Conservation (phyloP, 2,888 invertebrate species). For the Cancer borealis region DNA sequence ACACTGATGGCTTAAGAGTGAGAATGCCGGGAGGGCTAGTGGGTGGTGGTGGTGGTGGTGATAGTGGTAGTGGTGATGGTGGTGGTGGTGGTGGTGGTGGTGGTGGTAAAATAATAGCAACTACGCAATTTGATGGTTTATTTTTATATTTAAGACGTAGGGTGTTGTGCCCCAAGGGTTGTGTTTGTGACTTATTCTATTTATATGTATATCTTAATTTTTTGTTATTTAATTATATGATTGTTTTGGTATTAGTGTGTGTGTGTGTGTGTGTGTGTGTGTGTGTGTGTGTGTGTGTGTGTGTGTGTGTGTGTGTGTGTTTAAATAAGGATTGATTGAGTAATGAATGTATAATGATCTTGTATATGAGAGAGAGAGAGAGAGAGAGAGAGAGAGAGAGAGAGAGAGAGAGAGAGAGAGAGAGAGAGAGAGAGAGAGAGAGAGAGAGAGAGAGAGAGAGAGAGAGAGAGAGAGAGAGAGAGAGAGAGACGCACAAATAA, state of each 20-base stretch:
- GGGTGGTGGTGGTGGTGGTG: no score
- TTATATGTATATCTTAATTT: no score
- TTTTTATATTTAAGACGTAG: neutral
- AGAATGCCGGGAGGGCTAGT: no score
- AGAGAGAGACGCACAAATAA: no score
- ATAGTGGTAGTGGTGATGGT: no score
- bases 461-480: no score
- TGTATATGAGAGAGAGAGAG: neutral
- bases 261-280: slow-evolving; percentile 12
- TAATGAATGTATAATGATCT: neutral
- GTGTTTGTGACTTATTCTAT: no score
- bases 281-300: slow-evolving; percentile 12
- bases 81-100: no score
- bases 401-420: slow-evolving; percentile 20
- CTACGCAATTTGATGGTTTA: slow-evolving; percentile 1
- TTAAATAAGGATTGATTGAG: neutral
- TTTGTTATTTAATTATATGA: neutral
- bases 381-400: slow-evolving; percentile 20
- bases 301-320: slow-evolving; percentile 6
- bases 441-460: no score
- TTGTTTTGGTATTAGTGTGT: neutral
- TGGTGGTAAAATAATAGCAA: neutral
- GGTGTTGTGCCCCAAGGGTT: no score
- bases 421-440: slow-evolving; percentile 7
- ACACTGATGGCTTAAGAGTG: no score